These are phyloP conservation scores for Polydrusus tereticollis DNA, from an alignment of 2,888 invertebrate species.

Conservation along the genomic window DNA sequence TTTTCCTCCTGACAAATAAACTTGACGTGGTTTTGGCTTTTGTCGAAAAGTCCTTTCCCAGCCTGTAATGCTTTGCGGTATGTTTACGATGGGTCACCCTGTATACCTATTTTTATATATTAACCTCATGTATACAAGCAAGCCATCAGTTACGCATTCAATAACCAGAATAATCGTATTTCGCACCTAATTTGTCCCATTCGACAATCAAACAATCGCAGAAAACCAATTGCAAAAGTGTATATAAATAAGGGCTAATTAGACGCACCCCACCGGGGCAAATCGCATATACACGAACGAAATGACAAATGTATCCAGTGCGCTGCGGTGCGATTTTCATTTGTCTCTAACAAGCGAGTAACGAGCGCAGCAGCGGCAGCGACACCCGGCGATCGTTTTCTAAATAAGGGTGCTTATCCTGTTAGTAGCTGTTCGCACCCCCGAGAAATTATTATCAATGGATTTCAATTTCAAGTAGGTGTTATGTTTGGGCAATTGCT, in stretches of 20 bases:
- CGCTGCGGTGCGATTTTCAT: conserved; percentile 53
- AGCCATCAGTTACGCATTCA: not conserved
- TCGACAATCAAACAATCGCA: conserved; percentile 41
- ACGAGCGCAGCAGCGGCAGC: conserved; percentile 50
- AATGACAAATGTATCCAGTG: conserved; percentile 56
- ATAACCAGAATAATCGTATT: conserved; percentile 37
- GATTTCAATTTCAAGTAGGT: conserved; percentile 29
- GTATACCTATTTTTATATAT: too few species aligned
- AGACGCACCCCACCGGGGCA: conserved; percentile 33
- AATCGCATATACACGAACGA: conserved; percentile 34
- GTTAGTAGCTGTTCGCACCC: conserved; percentile 49
- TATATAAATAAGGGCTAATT: conserved; percentile 48
- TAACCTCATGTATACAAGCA: not conserved
- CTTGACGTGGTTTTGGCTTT: too few species aligned
- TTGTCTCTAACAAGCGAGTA: conserved; percentile 59
- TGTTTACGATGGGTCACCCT: too few species aligned
- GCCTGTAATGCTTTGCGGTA: too few species aligned
- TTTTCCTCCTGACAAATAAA: too few species aligned
- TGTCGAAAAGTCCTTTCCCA: too few species aligned
- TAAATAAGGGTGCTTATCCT: conserved; percentile 53
- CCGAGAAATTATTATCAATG: conserved; percentile 26
- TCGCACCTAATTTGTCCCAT: conserved; percentile 34
- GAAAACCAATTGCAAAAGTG: conserved; percentile 42
- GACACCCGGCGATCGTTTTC: conserved; percentile 52
- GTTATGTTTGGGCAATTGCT: conserved; percentile 29